Evolutionary conservation across 2,888 invertebrate species (phyloP).

Genomic region (Polia nebulosa): DNA sequence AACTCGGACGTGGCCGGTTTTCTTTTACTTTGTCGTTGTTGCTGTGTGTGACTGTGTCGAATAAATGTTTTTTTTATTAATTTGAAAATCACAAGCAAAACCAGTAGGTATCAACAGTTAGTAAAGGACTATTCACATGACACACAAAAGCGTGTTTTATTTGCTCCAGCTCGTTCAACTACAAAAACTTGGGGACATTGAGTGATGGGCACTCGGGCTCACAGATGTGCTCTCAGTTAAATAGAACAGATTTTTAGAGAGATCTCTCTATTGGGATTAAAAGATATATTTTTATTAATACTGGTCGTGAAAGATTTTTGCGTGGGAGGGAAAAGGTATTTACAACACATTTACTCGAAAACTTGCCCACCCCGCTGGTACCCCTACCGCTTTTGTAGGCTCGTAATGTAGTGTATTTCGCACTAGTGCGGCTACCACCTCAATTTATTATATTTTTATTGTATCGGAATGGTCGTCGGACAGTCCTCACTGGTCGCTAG

Average conservation of each 20-base stretch:
- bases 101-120: not conserved
- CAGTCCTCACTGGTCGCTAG: too few species aligned
- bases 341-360: too few species aligned
- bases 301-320: not conserved
- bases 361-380: too few species aligned
- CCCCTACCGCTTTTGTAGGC: too few species aligned
- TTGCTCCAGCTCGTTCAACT: constrained; percentile 10
- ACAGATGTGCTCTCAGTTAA: constrained; percentile 12
- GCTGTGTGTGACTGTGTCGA: too few species aligned
- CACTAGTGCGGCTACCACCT: too few species aligned
- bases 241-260: constrained; percentile 1
- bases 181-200: constrained; percentile 13
- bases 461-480: too few species aligned
- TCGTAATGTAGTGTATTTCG: too few species aligned
- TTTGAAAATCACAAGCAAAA: constrained; percentile 5
- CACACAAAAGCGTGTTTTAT: constrained; percentile 6
- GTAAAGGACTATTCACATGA: not conserved
- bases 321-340: not conserved
- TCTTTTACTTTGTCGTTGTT: too few species aligned
- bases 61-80: too few species aligned
- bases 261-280: constrained; percentile 5
- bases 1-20: too few species aligned
- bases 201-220: constrained; percentile 7
- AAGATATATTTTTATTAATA: constrained; percentile 1
- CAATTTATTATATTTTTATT: too few species aligned